Base-by-base conservation (phyloP, 2,113 vertebrate genomes). In the Lepus timidus region DNA sequence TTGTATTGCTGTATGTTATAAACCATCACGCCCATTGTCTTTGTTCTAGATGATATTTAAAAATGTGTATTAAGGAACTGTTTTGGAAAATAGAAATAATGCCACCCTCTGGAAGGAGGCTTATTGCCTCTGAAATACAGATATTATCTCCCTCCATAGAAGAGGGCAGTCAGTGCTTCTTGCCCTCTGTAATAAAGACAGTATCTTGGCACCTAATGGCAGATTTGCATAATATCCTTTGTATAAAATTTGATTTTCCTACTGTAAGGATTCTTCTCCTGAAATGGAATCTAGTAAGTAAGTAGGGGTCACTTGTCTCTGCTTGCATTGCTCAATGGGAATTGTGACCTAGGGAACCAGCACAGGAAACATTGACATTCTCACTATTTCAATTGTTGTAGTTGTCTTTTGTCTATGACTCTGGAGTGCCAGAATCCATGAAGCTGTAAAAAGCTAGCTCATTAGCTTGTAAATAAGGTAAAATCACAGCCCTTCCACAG, bases 151-250 rank as follows among this genome's bases (percentile, higher is more conserved):
- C 16, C 16, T 86, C 58, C 70, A 14, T 14, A 80, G 10, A 51
- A 95, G 88, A 95, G 36, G 9, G 4, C 29, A 88, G 14, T 67
- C 62, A 55, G 12, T 68, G 67, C 16, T 94, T 73, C 49, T 22
- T 75, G 44, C 11, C 39, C 70, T 70, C 7, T 61, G 44, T 88
- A 76, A 85, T 91, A 92, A 96, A 96, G 76, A 78, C n/a, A 86
- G 61, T 39, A 9, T 67, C 27, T 79, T 58, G 82, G 51, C n/a
- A 17, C 16, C 23, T 81, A 52, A 71, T 67, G 31, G 31, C 6
- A 80, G n/a, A 68, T 49, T 55, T 93, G 55, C n/a, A 85, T 79
- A 91, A 55, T 96, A 36, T 64, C 12, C 55, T 33, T 88, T 94
- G 61, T 78, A 91, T 92, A 88, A 68, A 31, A 74, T 49, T 49